phyloP scores from a whole-genome alignment of 2,797 vertebrate genomes.

The Danionella dracula region DNA sequence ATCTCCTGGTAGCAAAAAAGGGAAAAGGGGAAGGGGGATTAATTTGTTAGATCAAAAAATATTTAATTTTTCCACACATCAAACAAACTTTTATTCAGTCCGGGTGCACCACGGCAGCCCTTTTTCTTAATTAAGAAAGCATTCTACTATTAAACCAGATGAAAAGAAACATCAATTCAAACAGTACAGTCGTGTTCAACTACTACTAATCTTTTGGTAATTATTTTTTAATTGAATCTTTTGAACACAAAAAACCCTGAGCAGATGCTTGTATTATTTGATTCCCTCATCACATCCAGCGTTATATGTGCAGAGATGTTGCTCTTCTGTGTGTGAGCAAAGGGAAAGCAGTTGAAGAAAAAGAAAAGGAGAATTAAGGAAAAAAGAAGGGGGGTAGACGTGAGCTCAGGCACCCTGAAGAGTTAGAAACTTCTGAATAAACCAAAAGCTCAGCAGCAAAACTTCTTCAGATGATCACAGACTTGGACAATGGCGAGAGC shows the following conservation, averaged over 20 bases:
- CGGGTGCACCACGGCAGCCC: constrained; percentile 65
- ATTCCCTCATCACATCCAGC: constrained; percentile 59
- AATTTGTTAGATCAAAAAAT: constrained; percentile 82
- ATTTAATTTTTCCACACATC: constrained; percentile 78
- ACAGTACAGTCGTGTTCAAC: constrained; percentile 76
- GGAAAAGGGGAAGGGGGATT: constrained; percentile 60
- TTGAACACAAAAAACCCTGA: constrained; percentile 81
- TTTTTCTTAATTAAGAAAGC: constrained; percentile 78
- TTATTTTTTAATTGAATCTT: constrained; percentile 89
- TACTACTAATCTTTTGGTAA: constrained; percentile 84
- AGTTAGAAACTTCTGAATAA: constrained; percentile 55
- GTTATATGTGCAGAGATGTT: constrained; percentile 62
- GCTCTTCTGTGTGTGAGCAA: constrained; percentile 49
- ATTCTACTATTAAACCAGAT: constrained; percentile 81
- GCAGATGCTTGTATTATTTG: constrained; percentile 74
- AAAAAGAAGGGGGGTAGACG: background rate
- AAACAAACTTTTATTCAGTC: constrained; percentile 79
- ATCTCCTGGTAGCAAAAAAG: constrained; percentile 65
- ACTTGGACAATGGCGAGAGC: constrained; percentile 21
- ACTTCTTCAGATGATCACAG: constrained; percentile 50
- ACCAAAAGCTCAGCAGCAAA: constrained; percentile 56
- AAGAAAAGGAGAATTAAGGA: constrained; percentile 17
- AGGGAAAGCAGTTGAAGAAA: constrained; percentile 34
- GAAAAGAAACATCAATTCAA: constrained; percentile 84
- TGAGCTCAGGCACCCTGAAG: constrained; percentile 34